Evolutionary conservation across 2,888 invertebrate genomes (phyloP).

Genomic region (Bursaphelenchus okinawaensis): DNA sequence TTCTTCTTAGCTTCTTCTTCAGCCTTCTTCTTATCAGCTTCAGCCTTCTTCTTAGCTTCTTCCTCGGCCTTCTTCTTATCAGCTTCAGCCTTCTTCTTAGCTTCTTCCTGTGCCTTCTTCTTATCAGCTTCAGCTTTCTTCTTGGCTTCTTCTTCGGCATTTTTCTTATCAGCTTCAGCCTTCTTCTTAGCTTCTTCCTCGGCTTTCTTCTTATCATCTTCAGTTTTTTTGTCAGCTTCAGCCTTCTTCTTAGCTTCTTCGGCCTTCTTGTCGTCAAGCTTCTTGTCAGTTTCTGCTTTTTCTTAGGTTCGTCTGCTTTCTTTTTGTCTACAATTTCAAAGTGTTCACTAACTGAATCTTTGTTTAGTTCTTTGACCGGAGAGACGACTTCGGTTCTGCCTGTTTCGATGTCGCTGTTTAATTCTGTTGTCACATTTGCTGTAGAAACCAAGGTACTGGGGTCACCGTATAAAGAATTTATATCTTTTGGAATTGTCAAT

Average conservation of each 20-base stretch:
- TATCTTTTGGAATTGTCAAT: constrained; percentile 53
- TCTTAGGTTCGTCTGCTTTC: background rate
- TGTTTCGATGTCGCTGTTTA: constrained; percentile 8
- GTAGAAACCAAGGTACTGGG: constrained; percentile 25
- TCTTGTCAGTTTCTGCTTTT: constrained; percentile 4
- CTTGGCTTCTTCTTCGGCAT: constrained; percentile 15
- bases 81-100: constrained; percentile 9
- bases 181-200: constrained; percentile 14
- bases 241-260: constrained; percentile 17
- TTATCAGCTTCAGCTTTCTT: constrained; percentile 4
- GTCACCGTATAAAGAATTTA: constrained; percentile 46
- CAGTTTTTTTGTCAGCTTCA: constrained; percentile 8
- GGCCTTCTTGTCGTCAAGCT: constrained; percentile 14
- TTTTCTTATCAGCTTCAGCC: background rate
- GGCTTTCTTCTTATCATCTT: constrained; percentile 10
- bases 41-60: constrained; percentile 9
- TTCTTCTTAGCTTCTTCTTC: constrained; percentile 13
- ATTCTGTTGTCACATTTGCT: constrained; percentile 20
- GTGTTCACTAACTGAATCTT: constrained; percentile 5
- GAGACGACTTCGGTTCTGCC: constrained; percentile 4
- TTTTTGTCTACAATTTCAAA: background rate
- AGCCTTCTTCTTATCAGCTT: constrained; percentile 7
- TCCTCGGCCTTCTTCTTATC: constrained; percentile 16
- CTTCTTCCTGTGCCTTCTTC: constrained; percentile 12
- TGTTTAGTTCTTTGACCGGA: constrained; percentile 14